These are phyloP conservation scores for Argyrosomus japonicus DNA, from an alignment of 2,113 vertebrate species.

Conservation along the genomic window DNA sequence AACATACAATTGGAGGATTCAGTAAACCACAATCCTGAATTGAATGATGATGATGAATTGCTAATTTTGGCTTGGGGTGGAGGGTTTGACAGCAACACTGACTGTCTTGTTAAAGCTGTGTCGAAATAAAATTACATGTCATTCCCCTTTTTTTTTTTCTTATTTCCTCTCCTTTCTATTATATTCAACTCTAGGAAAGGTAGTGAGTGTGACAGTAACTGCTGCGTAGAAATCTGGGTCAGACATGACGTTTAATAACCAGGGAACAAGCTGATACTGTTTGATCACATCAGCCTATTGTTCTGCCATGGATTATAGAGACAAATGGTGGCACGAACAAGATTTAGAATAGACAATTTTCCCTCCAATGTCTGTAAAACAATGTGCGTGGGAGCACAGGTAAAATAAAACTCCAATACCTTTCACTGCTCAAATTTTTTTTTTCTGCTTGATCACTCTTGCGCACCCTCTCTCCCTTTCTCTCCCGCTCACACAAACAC, in stretches of 20 bases:
- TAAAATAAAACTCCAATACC: conserved; percentile 66
- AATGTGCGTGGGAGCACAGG: conserved; percentile 64
- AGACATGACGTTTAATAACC: conserved; percentile 77
- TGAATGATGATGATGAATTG: conserved; percentile 55
- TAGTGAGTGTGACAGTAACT: conserved; percentile 63
- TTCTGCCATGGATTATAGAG: conserved; percentile 74
- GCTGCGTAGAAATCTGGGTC: conserved; percentile 72
- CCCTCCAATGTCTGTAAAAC: conserved; percentile 55
- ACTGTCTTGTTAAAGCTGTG: conserved; percentile 57
- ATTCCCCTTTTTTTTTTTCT: conserved; percentile 24
- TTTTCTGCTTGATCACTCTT: conserved; percentile 48
- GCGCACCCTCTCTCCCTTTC: conserved; percentile 6
- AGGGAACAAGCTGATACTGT: conserved; percentile 74
- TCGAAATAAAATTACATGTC: conserved; percentile 46
- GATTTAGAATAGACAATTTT: conserved; percentile 68
- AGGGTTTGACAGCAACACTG: conserved; percentile 55
- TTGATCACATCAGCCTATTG: conserved; percentile 78
- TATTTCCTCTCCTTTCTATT: conserved; percentile 33
- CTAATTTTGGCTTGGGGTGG: conserved; percentile 38
- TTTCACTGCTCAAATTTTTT: conserved; percentile 48
- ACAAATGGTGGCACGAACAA: conserved; percentile 71
- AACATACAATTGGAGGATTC: background rate
- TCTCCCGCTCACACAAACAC: conserved; percentile 35
- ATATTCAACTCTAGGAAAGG: conserved; percentile 56
- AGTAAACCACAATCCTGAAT: conserved; percentile 2